phyloP scores from a whole-genome alignment of 1,140 invertebrate species.

The Zaprionus tsacasi region DNA sequence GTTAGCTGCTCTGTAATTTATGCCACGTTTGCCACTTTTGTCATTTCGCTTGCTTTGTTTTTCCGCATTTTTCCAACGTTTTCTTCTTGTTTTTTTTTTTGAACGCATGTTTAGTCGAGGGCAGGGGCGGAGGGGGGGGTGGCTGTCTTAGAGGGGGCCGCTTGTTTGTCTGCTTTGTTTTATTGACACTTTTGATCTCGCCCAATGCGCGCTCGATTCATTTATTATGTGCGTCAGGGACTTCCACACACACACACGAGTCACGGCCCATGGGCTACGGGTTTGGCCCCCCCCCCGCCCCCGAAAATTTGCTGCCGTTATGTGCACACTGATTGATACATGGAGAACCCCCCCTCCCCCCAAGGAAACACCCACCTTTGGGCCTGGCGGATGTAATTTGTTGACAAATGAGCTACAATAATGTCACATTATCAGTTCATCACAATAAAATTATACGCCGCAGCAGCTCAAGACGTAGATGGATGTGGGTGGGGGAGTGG shows the following conservation, averaged over 20 bases:
- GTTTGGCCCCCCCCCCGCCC: no score
- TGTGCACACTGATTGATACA: conserved; percentile 75
- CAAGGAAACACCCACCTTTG: conserved; percentile 41
- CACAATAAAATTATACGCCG: conserved; percentile 78
- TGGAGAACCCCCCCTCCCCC: conserved; percentile 28
- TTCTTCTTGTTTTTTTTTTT: conserved; percentile 34
- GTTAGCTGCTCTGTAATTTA: conserved; percentile 61
- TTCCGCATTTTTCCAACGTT: conserved; percentile 14
- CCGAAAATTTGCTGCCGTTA: conserved; percentile 48
- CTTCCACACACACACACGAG: background rate
- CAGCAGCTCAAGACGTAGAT: background rate
- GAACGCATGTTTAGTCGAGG: background rate
- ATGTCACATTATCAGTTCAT: conserved; percentile 83
- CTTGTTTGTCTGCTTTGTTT: conserved; percentile 75
- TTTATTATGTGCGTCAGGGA: conserved; percentile 66
- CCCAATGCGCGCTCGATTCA: conserved; percentile 74
- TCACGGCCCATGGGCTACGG: conserved; percentile 7
- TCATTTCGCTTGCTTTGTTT: conserved; percentile 63
- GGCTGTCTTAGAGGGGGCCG: background rate
- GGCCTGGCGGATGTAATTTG: conserved; percentile 68
- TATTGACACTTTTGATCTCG: conserved; percentile 82
- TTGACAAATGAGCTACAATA: conserved; percentile 81
- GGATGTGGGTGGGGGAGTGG: background rate
- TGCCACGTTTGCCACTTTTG: conserved; percentile 81
- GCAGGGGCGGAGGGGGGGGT: no score